Evolutionary conservation across 2,113 vertebrate species (phyloP).

Genomic region (Cynocephalus volans): DNA sequence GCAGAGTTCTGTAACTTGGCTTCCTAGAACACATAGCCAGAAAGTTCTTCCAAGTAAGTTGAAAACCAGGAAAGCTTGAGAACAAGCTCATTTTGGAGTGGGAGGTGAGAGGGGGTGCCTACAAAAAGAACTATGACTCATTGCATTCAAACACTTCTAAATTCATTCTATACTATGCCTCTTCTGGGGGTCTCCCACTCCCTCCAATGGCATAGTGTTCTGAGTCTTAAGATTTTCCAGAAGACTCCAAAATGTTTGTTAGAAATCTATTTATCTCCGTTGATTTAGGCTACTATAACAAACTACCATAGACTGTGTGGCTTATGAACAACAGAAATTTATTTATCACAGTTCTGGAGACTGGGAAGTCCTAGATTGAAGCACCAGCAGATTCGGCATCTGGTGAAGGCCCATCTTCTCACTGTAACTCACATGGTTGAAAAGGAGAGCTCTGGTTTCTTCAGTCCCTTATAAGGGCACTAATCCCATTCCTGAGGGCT

Average conservation of each 20-base stretch:
- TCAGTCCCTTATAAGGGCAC: neutral
- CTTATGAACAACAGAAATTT: neutral
- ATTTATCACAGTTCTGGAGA: neutral
- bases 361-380: neutral
- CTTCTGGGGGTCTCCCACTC: neutral
- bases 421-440: neutral
- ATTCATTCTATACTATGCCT: neutral
- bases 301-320: neutral
- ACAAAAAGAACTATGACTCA: neutral
- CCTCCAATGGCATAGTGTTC: neutral
- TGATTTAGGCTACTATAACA: neutral
- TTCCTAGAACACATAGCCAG: neutral
- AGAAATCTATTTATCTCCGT: neutral
- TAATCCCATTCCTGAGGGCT: neutral
- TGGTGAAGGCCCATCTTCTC: neutral
- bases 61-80: neutral
- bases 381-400: neutral
- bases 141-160: neutral
- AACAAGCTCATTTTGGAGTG: neutral
- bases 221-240: neutral
- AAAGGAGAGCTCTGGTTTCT: neutral
- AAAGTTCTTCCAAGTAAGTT: conserved; percentile 9
- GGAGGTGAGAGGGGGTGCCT: too few species aligned
- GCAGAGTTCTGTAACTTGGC: neutral
- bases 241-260: conserved; percentile 3